Conservation (phyloP, 2,888 invertebrate genomes). For the Papilio demoleus region DNA sequence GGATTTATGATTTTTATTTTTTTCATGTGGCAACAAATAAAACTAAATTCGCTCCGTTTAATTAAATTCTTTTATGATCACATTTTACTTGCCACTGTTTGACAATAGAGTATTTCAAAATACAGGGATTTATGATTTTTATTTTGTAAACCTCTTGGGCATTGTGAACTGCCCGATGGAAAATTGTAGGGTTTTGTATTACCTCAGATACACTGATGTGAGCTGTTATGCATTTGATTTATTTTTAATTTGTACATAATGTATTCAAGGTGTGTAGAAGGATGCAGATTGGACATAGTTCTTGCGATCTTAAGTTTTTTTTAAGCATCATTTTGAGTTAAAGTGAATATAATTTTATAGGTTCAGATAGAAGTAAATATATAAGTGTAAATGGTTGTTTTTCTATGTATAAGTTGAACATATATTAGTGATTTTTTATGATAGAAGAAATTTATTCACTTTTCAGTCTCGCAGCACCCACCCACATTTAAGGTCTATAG, state of each 20-base stretch:
- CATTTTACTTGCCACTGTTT: slow-evolving; percentile 41
- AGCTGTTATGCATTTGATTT: slow-evolving; percentile 53
- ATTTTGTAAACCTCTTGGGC: slow-evolving; percentile 32
- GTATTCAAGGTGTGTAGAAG: slow-evolving; percentile 32
- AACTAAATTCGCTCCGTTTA: too few species aligned
- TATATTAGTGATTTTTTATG: background rate
- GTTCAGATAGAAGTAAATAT: too few species aligned
- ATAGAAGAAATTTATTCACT: slow-evolving; percentile 3
- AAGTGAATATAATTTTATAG: slow-evolving; percentile 14
- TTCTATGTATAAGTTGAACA: background rate
- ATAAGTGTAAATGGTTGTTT: background rate
- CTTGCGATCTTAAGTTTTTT: slow-evolving; percentile 1
- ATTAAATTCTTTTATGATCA: slow-evolving; percentile 9
- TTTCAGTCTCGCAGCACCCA: slow-evolving; percentile 8
- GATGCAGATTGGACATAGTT: slow-evolving; percentile 20
- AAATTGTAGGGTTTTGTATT: slow-evolving; percentile 42
- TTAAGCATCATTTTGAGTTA: slow-evolving; percentile 6
- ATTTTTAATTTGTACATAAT: slow-evolving; percentile 46
- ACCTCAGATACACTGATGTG: slow-evolving; percentile 50
- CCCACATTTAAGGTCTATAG: slow-evolving; percentile 5
- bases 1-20: slow-evolving; percentile 13
- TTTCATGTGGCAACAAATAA: slow-evolving; percentile 30
- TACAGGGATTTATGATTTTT: slow-evolving; percentile 34
- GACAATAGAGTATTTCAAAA: slow-evolving; percentile 24
- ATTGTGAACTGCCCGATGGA: background rate